Base-by-base conservation (phyloP, 2,797 vertebrate genomes). In the Centropyge bicolor region DNA sequence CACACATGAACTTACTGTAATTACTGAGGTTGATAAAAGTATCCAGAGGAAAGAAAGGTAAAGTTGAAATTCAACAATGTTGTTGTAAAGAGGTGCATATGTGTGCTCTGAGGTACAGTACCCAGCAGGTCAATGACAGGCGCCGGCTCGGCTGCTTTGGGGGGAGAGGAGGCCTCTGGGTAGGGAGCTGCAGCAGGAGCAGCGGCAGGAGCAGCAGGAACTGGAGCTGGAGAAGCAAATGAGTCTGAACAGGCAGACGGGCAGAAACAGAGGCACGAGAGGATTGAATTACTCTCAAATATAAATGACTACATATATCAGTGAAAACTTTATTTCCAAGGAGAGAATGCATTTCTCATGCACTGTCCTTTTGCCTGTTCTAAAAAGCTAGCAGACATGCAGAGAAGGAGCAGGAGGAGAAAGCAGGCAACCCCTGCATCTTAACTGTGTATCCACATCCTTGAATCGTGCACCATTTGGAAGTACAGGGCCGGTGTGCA, bases 111-210 rank as follows among this genome's bases (percentile, higher is more conserved):
- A 66, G 74, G 40, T 67, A 70, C 78, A 77, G 90, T 97, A 98
- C 98, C 98, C 90, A 99, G 96, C 84, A 99, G 97, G 94, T 99
- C 98, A 92, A 99, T 96, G 88, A 99, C 98, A 82, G 96, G 96
- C 70, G 94, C 94, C 66, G 96, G 93, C 73, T 98, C 97, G 89
- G 95, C 89, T 94, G 95, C 88, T 94, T 97, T 97, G 84, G 96
- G 96, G 79, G 98, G 97, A 94, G 97, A 97, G 54, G 96, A 93
- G 78, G 95, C 93, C 87, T 95, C 95, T 76, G 95, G 86, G 76
- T 89, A 91, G 76, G 95, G 91, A 89, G 95, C 91, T 70, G 96
- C 95, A 82, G 76, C 75, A 60, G 90, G 59, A 76, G 83, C 60
- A 19, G 93, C 69, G 75, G 91, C 93, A 84, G 96, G 86, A 82